Base-by-base conservation (phyloP, 2,888 invertebrate genomes). In the Polietes domitor region DNA sequence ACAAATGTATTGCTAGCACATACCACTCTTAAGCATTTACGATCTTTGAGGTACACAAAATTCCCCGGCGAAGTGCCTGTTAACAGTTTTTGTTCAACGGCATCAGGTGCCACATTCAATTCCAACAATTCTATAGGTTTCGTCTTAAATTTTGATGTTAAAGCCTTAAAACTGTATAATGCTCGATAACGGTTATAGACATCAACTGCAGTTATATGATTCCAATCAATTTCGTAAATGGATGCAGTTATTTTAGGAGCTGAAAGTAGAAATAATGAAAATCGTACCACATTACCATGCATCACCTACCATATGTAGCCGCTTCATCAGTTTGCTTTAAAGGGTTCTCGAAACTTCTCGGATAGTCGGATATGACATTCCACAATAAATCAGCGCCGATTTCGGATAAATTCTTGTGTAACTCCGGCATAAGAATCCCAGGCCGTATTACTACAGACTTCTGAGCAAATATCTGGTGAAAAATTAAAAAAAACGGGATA, bases 151-250 rank as follows among this genome's bases (percentile, higher is more conserved):
- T 90, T 93, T 7, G 96, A 94, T 15, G 93, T 93, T 43, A 96
- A 91, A 4, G 94, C 92, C 89, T 94, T 94, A 37, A 96, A 89
- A 28, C 95, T 94, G 87, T 93, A 93, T 75, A 97, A 91, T 0
- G 96, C 96, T 87, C 97, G 93, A 88, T 95, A 94, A 19, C 96
- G 93, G 89, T 96, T 95, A 89, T 95, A 96, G 12, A 97, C 92
- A 88, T 95, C 92, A 47, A 87, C 87, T 0, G 96, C 94, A 28
- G 92, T 93, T 94, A 95, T 94, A 70, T 93, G 91, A 1, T 93
- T 88, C 97, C 97, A 97, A 87, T 93, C 92, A 9, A 97, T 82
- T 88, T 93, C 92, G 63, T 95, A 94, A 86, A 95, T 93, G 76
- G 91, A 90, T 80, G 94, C 92, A 28, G 93, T 93, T 79, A 97